These are phyloP conservation scores for Lagothrix lagotricha DNA, from an alignment of 2,797 vertebrate genomes.

Conservation along the genomic window DNA sequence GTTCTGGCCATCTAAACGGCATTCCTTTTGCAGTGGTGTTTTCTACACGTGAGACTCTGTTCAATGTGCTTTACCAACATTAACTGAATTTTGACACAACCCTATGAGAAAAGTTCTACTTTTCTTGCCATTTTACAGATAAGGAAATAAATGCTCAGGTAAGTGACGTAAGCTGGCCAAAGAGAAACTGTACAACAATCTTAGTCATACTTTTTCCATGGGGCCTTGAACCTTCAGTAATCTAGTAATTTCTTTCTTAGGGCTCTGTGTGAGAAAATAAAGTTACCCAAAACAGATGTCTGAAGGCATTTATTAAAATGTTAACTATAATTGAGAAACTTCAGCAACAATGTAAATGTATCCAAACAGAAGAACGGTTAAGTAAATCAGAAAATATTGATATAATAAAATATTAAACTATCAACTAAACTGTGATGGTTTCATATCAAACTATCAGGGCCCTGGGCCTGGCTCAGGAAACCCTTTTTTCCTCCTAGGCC, in stretches of 20 bases:
- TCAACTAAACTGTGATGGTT: background rate
- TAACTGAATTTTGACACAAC: background rate
- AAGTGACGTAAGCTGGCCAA: background rate
- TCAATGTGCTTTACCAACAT: background rate
- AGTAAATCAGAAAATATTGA: background rate
- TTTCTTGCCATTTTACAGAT: background rate
- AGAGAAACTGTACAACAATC: background rate
- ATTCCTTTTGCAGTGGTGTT: background rate
- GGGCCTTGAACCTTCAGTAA: background rate
- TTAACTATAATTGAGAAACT: slow-evolving; percentile 4
- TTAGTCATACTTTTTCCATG: background rate
- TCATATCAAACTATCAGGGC: background rate
- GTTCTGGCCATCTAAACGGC: background rate
- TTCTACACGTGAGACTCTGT: background rate
- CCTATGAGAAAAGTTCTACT: background rate
- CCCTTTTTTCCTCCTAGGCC: background rate
- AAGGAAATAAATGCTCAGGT: background rate
- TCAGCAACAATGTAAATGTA: background rate
- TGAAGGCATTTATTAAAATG: slow-evolving; percentile 27
- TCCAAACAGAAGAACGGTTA: background rate
- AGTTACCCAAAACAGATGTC: background rate
- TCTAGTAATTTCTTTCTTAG: background rate
- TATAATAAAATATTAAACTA: background rate
- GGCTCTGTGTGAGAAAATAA: slow-evolving; percentile 3
- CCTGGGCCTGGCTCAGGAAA: background rate